Evolutionary conservation across 2,113 vertebrate genomes (phyloP), one percentile per base, ranked within the genome.

Genomic region (Etia nguti): DNA sequence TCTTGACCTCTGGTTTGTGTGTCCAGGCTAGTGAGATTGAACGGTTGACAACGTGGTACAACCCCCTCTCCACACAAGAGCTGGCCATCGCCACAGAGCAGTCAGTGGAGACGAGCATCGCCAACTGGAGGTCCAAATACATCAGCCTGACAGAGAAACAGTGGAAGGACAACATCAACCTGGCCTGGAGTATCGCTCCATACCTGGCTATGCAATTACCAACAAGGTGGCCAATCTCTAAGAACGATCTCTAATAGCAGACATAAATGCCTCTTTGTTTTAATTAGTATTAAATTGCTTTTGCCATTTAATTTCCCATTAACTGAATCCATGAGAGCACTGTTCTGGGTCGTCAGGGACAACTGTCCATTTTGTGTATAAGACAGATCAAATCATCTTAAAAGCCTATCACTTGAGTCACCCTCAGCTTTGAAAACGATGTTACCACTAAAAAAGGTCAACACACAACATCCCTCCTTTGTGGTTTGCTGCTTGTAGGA

Each of bases 61-160:
- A 99, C 95, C 98, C 99, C 0, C 97, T 99, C n/a, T 99, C 98
- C 4, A 97, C 98, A n/a, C 98, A 98, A 54, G 98, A 99, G 88
- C 94, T 99, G 82, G 96, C 97, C 89, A 90, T 99, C 89, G 62
- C 95, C 81, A 96, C 94, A 0, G 99, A 99, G 95, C 98, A 98
- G 93, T 97, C 97, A 0, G 98, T 98, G 89, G 98, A 99, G 93
- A 99, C 96, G 88, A 99, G 98, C 8, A 98, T 99, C 55, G 97
- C 98, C 90, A 99, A 99, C 95, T 99, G 98, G 99, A 97, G 98
- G 84, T 99, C 98, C 88, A 99, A 99, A 62, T 99, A 99, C 90
- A 97, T 98, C 94, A 97, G 97, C 84, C 95, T 99, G 80, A 99
- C 97, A 8, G 98, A 99, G 95, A 99, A 99, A 88, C 98, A 99